Base-by-base conservation (phyloP, 2,888 invertebrate species). In the Dendrolimus pini region DNA sequence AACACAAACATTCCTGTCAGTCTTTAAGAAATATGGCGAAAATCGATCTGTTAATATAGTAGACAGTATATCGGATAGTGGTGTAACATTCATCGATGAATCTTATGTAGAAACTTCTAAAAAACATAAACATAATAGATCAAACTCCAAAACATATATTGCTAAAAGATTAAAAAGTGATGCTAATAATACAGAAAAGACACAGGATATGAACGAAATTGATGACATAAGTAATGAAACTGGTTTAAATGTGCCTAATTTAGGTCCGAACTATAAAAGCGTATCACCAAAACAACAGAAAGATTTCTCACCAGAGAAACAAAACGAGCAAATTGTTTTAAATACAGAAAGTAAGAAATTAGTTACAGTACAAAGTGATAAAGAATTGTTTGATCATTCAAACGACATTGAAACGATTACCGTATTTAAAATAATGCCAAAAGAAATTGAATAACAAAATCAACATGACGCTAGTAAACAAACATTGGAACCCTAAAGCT, bases 341-440 rank as follows among this genome's bases (percentile, higher is more conserved):
- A 14, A 14, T 54, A 54, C 18, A 3, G 13, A 14, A 54, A 13
- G 13, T n/a, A 54, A 14, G 9, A 55, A 54, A 58, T 60, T 60
- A 58, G 53, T 56, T 9, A 41, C 30, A n/a, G 14, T 7, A 7
- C 30, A 47, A 9, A 54, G 41, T 12, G 30, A 41, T 52, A 47
- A 47, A 47, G 47, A 47, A 47, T 9, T 47, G 12, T 10, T 47
- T 10, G 12, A 47, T 12, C 2, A 12, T 47, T 30, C 30, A 30
- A 12, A 47, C 9, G 47, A 47, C 12, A 12, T 47, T 9, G 47
- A 47, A 10, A 47, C 47, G 9, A 47, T 47, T 47, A 47, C 47
- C 12, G 47, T 47, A 47, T 47, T 47, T 47, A 47, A 47, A 47
- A 47, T 47, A 10, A 52, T 52, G 1, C 41, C 56, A 13, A 56